Percentiles rank a stretch among this genome's conserved stretches.
These are phyloP conservation scores for Microchrysa polita DNA, from an alignment of 2,888 invertebrate species.

Conservation along the genomic window DNA sequence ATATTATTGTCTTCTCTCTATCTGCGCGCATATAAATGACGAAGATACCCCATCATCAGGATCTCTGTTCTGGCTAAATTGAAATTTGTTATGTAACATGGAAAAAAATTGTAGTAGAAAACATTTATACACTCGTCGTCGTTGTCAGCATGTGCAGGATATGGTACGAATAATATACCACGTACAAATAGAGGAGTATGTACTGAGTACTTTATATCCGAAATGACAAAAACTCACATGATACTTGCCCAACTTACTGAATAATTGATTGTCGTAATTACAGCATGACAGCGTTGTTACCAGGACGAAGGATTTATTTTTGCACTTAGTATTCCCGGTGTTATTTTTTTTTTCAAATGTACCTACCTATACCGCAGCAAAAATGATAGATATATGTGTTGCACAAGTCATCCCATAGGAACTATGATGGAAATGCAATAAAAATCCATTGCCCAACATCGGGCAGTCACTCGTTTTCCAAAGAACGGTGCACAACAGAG, in stretches of 20 bases:
- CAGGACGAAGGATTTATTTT: background rate
- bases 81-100: no score
- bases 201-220: conserved; percentile 1
- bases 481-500: background rate
- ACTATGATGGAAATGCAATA: background rate
- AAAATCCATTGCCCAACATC: conserved; percentile 16
- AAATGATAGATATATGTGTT: conserved; percentile 3
- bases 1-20: no score
- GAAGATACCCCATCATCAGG: no score
- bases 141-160: background rate
- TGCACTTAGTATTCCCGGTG: background rate
- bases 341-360: no score
- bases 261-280: conserved; percentile 29
- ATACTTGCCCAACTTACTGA: conserved; percentile 5
- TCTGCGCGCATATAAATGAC: no score
- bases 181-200: background rate
- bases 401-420: background rate
- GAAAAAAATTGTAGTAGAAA: no score
- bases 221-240: background rate
- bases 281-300: background rate
- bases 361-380: background rate
- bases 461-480: conserved; percentile 7
- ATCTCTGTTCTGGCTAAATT: no score
- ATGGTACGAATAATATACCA: background rate
- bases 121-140: no score